Base-by-base conservation (phyloP, 2,797 vertebrate genomes). In the Sebastes iracundus region DNA sequence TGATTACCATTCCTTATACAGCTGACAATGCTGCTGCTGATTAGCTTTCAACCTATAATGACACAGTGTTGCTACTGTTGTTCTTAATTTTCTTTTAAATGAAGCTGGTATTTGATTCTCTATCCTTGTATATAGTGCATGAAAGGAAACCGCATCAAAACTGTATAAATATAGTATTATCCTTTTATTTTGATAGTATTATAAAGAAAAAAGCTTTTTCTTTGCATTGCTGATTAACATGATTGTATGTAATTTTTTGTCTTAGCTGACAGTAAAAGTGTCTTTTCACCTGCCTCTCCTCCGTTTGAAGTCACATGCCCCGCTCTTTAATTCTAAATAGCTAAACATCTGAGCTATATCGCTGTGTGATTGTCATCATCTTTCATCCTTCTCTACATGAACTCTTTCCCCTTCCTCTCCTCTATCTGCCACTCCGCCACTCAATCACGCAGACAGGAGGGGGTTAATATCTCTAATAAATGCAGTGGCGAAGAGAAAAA, bases 381-480 rank as follows among this genome's bases (percentile, higher is more conserved):
- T 72, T 72, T 60, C 52, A 73, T 80, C 60, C 16, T 23, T 74
- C 71, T 58, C 62, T n/a, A 18, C 18, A n/a, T 33, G 30, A 85
- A 71, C 68, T 73, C 52, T 28, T 66, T 52, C 58, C n/a, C n/a
- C 42, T 74, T 74, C 33, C 65, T 60, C 38, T 75, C 77, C 66
- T 49, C 71, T 22, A 22, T 67, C 84, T 70, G 27, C 23, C 81
- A 22, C 35, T 72, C 33, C 16, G 27, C 13, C 49, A 8, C 72
- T 86, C 72, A 11, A 35, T 77, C 81, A 82, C 25, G 7, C 64
- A 81, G 82, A 77, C 82, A 82, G 38, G 59, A 79, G 72, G 61
- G 85, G 83, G 88, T 93, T 92, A 90, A 92, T 13, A 33, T 77
- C 70, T 72, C 49, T 75, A 75, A 58, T 59, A 70, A 69, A 87